Percentiles rank a stretch among this genome's conserved stretches.
Conservation (phyloP, 2,888 invertebrate species). For the Lamproptera curius region DNA sequence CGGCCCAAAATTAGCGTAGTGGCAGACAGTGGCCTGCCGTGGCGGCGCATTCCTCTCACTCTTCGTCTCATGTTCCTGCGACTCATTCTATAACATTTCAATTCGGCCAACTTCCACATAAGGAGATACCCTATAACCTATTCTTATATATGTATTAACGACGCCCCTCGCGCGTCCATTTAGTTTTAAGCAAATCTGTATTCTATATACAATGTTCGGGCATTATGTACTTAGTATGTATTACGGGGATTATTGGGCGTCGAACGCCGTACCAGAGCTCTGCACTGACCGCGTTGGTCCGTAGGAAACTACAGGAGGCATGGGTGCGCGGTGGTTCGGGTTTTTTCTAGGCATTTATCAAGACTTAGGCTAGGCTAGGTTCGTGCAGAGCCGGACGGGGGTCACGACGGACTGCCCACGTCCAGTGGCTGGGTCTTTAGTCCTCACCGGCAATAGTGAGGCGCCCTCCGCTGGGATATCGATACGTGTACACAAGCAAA, state of each 20-base stretch:
- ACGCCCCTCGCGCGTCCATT: neutral
- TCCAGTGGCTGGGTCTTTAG: no score
- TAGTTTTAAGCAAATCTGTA: constrained; percentile 8
- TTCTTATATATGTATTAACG: neutral
- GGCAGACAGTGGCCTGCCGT: neutral
- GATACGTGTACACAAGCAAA: no score
- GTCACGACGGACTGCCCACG: neutral
- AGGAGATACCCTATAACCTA: neutral
- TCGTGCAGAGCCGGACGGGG: neutral
- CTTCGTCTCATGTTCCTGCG: neutral
- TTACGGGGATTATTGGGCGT: neutral
- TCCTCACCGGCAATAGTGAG: no score
- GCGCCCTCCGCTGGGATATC: no score
- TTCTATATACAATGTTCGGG: constrained; percentile 2
- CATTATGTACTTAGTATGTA: neutral
- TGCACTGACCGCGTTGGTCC: neutral
- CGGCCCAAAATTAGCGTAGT: neutral
- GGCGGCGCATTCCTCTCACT: neutral
- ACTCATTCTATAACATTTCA: neutral
- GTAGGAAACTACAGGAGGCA: neutral
- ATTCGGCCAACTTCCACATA: neutral
- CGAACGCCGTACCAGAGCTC: neutral
- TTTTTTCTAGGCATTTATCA: constrained; percentile 12
- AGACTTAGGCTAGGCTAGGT: neutral
- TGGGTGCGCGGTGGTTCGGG: no score